Evolutionary conservation across 1,140 invertebrate genomes (phyloP).

Genomic region (Ericerus pela): DNA sequence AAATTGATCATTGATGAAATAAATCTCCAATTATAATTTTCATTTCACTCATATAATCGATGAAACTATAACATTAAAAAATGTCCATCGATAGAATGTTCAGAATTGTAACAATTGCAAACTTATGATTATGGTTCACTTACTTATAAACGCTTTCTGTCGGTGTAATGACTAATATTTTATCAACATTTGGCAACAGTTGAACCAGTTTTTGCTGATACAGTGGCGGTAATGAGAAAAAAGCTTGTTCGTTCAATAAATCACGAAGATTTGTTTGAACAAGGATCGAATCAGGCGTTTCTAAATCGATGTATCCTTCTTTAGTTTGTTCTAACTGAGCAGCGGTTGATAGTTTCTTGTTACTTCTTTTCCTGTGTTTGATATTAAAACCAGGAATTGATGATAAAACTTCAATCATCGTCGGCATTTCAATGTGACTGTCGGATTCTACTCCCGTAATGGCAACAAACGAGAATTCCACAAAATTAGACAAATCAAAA

Average conservation of each 20-base stretch:
- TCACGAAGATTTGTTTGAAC: slow-evolving; percentile 78
- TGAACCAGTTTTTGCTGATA: slow-evolving; percentile 87
- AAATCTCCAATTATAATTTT: too few species aligned
- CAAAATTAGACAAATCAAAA: slow-evolving; percentile 12
- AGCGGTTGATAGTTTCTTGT: slow-evolving; percentile 55
- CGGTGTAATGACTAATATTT: too few species aligned
- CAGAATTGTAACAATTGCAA: too few species aligned
- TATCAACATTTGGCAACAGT: slow-evolving; percentile 77
- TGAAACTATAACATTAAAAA: too few species aligned
- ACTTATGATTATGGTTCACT: too few species aligned
- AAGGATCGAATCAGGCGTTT: slow-evolving; percentile 91
- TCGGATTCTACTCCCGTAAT: too few species aligned
- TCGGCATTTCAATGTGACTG: slow-evolving; percentile 29
- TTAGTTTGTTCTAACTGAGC: slow-evolving; percentile 81
- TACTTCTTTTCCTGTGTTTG: slow-evolving; percentile 56
- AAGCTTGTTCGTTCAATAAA: slow-evolving; percentile 79
- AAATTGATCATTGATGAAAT: not conserved
- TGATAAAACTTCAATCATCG: slow-evolving; percentile 76
- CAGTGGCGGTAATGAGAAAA: slow-evolving; percentile 64
- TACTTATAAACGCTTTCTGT: too few species aligned
- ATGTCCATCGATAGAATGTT: too few species aligned
- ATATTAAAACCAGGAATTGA: slow-evolving; percentile 80
- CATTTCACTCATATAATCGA: too few species aligned
- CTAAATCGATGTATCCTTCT: slow-evolving; percentile 84
- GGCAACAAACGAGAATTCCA: not conserved